phyloP scores from a whole-genome alignment of 2,888 invertebrate genomes.

The Euplagia quadripunctaria region DNA sequence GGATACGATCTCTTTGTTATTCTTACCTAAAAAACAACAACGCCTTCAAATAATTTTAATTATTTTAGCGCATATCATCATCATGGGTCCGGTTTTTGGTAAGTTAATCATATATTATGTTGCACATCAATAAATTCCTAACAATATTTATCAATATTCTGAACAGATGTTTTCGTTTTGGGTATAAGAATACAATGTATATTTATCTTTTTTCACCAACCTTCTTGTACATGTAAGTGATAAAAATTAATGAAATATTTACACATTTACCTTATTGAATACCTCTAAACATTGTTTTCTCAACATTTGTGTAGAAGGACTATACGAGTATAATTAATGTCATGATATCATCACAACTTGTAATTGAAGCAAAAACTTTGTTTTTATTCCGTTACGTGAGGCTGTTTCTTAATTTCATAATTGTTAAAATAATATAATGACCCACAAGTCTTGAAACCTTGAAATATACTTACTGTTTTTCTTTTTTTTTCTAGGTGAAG shows the following conservation, averaged over 20 bases:
- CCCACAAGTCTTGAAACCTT: neutral
- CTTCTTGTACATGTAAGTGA: neutral
- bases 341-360: neutral
- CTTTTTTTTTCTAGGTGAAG: constrained; percentile 76
- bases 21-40: constrained; percentile 62
- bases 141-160: neutral
- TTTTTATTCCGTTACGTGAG: neutral
- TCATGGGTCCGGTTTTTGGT: constrained; percentile 81
- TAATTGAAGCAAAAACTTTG: neutral
- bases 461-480: neutral
- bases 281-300: neutral
- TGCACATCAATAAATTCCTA: neutral
- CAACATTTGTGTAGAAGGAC: neutral
- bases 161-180: neutral
- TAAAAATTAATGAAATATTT: neutral
- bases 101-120: constrained; percentile 42
- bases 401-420: constrained; percentile 7
- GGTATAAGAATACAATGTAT: neutral
- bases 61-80: constrained; percentile 76
- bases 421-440: neutral
- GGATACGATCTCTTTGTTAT: constrained; percentile 78
- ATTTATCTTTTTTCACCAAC: neutral
- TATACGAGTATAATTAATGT: neutral
- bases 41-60: constrained; percentile 71
- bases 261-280: neutral